Evolutionary conservation across 2,797 vertebrate genomes (phyloP), one percentile per base, ranked within the genome.

Genomic region (Spinibarbus caldwelli): DNA sequence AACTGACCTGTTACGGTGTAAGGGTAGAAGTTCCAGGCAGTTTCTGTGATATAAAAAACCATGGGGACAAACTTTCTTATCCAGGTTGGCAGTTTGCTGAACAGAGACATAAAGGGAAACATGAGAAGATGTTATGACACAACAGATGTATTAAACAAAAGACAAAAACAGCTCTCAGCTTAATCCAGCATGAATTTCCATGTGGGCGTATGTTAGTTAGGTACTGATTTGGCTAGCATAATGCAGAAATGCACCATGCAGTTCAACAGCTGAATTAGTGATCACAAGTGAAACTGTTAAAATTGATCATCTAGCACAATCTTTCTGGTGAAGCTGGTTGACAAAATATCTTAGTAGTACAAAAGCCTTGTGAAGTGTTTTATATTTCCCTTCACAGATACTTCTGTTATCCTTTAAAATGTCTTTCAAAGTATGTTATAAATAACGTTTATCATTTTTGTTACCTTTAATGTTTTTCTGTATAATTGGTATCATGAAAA

Each of bases 1-100:
- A 79, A 81, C 91, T 87, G 72, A 93, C 93, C 96, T 92, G 96
- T 97, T 84, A 96, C 91, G 26, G 96, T 96, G 91, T 92, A 95
- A 0, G 96, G 96, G 88, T 97, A 96, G 90, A 96, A 96, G 91
- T 97, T 97, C 96, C 96, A 96, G 87, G 96, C 95, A 72, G 94
- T 97, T 89, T 97, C 96, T 21, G 94, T 96, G 91, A 97, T 91
- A 2, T 96, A 96, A 91, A 96, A 97, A 87, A 95, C 86, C 82
- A 94, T 93, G 1, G 96, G 96, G 45, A 95, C 93, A 84, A 96
- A 94, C 4, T 91, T 86, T 87, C 91, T 94, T 6, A 87, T 91
- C 96, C 96, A 97, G 59, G 92, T 86, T 0, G 96, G 96, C 45
- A 97, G 92, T 91, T 96, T 97, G 86, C 96, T 97, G 89, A 78